phyloP scores from a whole-genome alignment of 2,888 invertebrate genomes.

The Metellina segmentata region DNA sequence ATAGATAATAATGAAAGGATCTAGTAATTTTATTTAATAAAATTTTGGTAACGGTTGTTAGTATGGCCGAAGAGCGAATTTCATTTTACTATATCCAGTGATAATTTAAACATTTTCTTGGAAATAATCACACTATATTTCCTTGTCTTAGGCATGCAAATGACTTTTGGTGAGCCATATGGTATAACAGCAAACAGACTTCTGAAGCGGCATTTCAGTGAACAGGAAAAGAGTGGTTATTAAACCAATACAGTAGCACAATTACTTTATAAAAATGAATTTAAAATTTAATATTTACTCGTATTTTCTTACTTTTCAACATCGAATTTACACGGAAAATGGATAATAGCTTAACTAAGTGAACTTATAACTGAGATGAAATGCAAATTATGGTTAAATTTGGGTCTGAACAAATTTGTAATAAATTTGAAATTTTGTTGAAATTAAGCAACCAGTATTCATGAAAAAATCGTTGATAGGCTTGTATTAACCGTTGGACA shows the following conservation, averaged over 20 bases:
- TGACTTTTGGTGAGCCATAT: slow-evolving; percentile 58
- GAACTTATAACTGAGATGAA: too few species aligned
- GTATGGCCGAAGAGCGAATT: too few species aligned
- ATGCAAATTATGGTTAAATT: too few species aligned
- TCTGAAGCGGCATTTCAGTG: slow-evolving; percentile 47
- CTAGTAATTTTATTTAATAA: too few species aligned
- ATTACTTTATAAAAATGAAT: neutral
- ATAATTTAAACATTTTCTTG: neutral
- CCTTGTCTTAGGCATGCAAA: slow-evolving; percentile 49
- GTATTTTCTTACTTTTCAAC: neutral
- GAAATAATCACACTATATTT: neutral
- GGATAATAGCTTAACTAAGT: too few species aligned
- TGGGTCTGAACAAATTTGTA: too few species aligned
- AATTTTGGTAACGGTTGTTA: too few species aligned
- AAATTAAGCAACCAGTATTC: too few species aligned
- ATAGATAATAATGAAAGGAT: too few species aligned
- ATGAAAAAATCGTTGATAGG: too few species aligned
- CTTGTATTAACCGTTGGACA: too few species aligned
- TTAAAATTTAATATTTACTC: neutral
- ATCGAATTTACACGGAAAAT: neutral
- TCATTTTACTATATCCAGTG: neutral
- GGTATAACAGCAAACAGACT: slow-evolving; percentile 57
- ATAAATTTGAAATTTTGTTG: too few species aligned
- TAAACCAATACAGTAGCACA: neutral
- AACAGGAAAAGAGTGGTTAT: slow-evolving; percentile 10